These are phyloP conservation scores for Ephialtes manifestator DNA, from an alignment of 2,888 invertebrate species.

Conservation along the genomic window DNA sequence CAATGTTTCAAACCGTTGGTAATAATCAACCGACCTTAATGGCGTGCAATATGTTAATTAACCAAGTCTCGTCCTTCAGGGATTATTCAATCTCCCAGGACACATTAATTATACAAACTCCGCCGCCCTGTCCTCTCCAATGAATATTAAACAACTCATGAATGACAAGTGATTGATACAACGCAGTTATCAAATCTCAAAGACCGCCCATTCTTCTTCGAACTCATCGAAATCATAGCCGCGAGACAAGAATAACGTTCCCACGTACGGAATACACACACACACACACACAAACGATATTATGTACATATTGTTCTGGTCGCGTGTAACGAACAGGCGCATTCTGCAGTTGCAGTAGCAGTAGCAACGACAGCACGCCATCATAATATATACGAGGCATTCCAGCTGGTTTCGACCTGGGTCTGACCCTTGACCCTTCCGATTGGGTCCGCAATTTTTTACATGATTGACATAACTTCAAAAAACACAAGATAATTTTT, in stretches of 20 bases:
- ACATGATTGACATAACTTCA: too few relatives aligned
- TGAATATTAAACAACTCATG: slow-evolving; percentile 65
- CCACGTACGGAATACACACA: slow-evolving; percentile 7
- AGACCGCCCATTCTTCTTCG: background rate
- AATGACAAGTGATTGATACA: slow-evolving; percentile 59
- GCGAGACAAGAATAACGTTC: slow-evolving; percentile 42
- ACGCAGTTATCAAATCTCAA: slow-evolving; percentile 47
- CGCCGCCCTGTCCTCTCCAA: slow-evolving; percentile 16
- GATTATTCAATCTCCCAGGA: slow-evolving; percentile 46
- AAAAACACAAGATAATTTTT: too few relatives aligned
- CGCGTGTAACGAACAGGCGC: slow-evolving; percentile 30
- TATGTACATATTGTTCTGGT: slow-evolving; percentile 15
- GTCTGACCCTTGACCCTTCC: too few relatives aligned
- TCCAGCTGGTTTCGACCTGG: too few relatives aligned
- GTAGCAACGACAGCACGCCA: slow-evolving; percentile 25
- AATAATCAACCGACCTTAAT: background rate
- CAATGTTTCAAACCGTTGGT: background rate
- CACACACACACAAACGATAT: background rate
- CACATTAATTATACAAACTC: slow-evolving; percentile 55
- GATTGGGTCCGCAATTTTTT: too few relatives aligned
- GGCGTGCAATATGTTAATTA: slow-evolving; percentile 24
- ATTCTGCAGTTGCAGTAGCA: slow-evolving; percentile 42
- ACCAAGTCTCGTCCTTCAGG: slow-evolving; percentile 27
- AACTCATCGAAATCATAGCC: slow-evolving; percentile 38
- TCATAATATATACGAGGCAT: background rate